Evolutionary conservation across 2,113 vertebrate genomes (phyloP), one percentile per base, ranked within the genome.

Genomic region (Dicentrarchus labrax): DNA sequence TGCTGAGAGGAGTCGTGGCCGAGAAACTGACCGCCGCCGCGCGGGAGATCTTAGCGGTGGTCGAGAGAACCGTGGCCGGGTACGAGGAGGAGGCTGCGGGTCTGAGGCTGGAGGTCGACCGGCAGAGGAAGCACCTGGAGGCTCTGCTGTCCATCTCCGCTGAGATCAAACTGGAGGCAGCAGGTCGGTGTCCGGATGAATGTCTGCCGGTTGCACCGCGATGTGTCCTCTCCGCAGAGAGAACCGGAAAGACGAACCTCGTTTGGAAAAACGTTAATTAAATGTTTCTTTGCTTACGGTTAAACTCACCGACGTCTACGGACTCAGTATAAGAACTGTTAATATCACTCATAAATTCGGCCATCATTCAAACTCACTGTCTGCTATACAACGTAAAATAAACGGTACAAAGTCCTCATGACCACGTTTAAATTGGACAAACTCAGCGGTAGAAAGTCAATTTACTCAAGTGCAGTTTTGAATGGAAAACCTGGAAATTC

Each of bases 11-110:
- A 0, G 41, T 91, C 2, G 67, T 93, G 0, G 12, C 84, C 0
- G 75, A 88, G 12, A 80, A 61, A 6, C 92, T 93, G 39, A 22
- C 80, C 38, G 84, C 84, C 0, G 86, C 80, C 8, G 45, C 89
- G 11, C 86, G 39, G 82, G 90, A 93, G 3, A 89, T 92, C 62
- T 21, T 91, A 4, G 76, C 82, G 75, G 84, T 4, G 0, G 70
- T 91, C 4, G 87, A 91, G 13, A n/a, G 64, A 12, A 17, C 67
- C 19, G 86, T 89, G 0, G 30, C 86, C 78, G 90, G 47, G 0
- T 92, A 86, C 19, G 90, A 93, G 86, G 89, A 76, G 48, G 87
- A 91, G 84, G 87, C 83, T 1, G 50, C 83, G 67, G 88, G 78
- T 38, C 76, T 76, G 61, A 76, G 80, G 0, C 16, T 0, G 70